Conservation (phyloP, 2,113 vertebrate species). For the Pungitius pungitius region DNA sequence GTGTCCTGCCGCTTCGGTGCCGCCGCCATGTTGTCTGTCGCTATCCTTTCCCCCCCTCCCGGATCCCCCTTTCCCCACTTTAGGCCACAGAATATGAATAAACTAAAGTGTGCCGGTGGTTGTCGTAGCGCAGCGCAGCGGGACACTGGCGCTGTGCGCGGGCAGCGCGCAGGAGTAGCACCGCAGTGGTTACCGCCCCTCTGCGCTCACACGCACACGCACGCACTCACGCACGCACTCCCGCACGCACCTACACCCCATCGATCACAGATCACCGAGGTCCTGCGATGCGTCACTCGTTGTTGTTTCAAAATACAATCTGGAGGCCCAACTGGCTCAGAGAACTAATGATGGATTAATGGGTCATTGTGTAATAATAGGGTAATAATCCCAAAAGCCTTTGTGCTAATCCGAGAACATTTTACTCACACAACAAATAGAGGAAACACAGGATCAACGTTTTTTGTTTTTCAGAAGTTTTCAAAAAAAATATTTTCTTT, state of each 20-base stretch:
- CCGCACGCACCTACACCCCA: background rate
- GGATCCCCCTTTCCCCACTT: too few relatives aligned
- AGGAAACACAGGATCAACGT: background rate
- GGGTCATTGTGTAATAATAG: too few relatives aligned
- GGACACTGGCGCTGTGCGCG: background rate
- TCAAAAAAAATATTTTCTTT: background rate
- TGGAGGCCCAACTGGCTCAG: background rate
- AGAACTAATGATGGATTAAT: background rate
- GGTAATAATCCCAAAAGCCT: background rate
- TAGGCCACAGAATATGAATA: too few relatives aligned
- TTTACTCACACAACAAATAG: background rate
- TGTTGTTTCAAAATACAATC: background rate
- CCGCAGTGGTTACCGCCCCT: slow-evolving; percentile 63
- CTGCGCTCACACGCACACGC: background rate
- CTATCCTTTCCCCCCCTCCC: background rate
- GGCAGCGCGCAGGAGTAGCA: background rate
- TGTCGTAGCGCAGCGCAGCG: too few relatives aligned
- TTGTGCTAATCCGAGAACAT: background rate
- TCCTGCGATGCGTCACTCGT: accelerated
- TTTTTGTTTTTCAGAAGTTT: background rate
- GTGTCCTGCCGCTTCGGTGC: slow-evolving; percentile 76
- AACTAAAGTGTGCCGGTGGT: too few relatives aligned
- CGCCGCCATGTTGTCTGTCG: slow-evolving; percentile 43
- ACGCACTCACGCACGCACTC: background rate
- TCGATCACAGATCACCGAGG: background rate